Evolutionary conservation across 2,797 vertebrate genomes (phyloP), one percentile per base, ranked within the genome.

Genomic region (Kryptopterus vitreolus): DNA sequence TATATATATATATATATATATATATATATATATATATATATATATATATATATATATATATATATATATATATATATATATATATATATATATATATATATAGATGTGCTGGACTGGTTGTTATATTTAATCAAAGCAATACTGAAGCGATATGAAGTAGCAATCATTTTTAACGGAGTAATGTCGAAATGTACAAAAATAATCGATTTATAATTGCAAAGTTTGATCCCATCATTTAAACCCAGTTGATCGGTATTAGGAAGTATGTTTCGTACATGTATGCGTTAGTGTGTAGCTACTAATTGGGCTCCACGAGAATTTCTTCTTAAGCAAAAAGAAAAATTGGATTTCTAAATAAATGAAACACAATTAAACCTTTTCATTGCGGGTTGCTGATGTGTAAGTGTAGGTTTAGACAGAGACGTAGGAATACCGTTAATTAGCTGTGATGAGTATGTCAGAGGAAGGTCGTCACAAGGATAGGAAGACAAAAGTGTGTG

Each of bases 71-170:
- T 31, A 33, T 63, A 35, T 46, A 38, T 46, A n/a, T 68, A n/a
- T 24, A 7, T 26, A 38, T 29, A 26, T 31, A 15, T 26, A n/a
- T 38, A 58, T n/a, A 43, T 43, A 12, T 58, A 58, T 38, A 58
- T 43, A 58, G 13, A 71, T 71, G 22, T 38, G 52, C 22, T 24
- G 18, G 26, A 71, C 22, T 26, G 46, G 3, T 29, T 50, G 6
- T 70, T 70, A n/a, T 26, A 69, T 48, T 48, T 50, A 50, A 50
- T 70, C 43, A 50, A 50, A 53, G 66, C 15, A 71, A 71, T 22
- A 12, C 33, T 38, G 69, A 57, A 24, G 71, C n/a, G 57, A 9
- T 35, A 43, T 38, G 52, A 13, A 35, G 57, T n/a, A 35, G 38
- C 11, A 24, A 35, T 0, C 0, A 33, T 57, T 55, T 71, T 38